Evolutionary conservation across 2,888 invertebrate genomes (phyloP).

Genomic region (Phyllotreta striolata): DNA sequence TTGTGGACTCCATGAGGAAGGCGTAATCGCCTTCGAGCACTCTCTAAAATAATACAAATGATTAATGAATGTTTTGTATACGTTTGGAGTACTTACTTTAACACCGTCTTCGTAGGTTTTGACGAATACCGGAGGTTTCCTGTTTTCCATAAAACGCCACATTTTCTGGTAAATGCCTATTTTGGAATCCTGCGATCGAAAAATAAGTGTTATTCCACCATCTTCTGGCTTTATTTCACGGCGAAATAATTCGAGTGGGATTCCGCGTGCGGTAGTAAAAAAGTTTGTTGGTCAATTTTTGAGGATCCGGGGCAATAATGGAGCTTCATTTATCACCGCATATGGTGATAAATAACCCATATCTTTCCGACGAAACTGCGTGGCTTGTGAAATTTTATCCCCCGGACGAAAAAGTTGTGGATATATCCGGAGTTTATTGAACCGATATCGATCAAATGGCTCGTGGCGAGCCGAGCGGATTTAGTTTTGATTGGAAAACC

Average conservation of each 20-base stretch:
- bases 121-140: conserved; percentile 84
- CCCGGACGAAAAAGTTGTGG: no score
- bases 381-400: conserved; percentile 1
- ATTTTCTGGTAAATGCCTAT: conserved; percentile 84
- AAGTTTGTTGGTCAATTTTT: no score
- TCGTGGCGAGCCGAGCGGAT: no score
- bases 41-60: conserved; percentile 60
- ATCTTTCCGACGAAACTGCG: conserved; percentile 3
- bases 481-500: no score
- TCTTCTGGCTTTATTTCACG: no score
- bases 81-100: conserved; percentile 20
- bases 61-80: neutral
- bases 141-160: conserved; percentile 94
- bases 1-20: conserved; percentile 97
- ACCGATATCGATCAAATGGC: no score
- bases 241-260: no score
- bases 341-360: neutral
- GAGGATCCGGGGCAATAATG: no score
- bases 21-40: conserved; percentile 93
- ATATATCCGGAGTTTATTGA: no score
- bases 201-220: no score
- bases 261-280: no score
- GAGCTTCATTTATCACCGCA: conserved; percentile 2
- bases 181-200: conserved; percentile 72
- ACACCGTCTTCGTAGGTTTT: conserved; percentile 92